Evolutionary conservation across 1,140 invertebrate species (phyloP).

Genomic region (Musca vetustissima): DNA sequence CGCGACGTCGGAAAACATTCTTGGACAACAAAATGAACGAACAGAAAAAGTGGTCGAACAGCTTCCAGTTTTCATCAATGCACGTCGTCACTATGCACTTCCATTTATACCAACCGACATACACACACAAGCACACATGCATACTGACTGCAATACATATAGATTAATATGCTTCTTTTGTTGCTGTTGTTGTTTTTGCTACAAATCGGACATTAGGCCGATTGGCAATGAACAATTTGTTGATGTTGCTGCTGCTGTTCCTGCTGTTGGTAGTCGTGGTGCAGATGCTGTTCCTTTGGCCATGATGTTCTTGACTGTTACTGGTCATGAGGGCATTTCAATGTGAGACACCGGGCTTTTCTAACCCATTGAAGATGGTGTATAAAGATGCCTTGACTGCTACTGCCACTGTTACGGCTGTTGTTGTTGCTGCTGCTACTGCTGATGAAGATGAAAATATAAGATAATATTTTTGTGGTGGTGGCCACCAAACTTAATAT

Average conservation of each 20-base stretch:
- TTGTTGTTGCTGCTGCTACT: not conserved
- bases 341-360: conserved; percentile 9
- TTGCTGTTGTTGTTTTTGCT: too few species aligned
- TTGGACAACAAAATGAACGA: not conserved
- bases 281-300: not conserved
- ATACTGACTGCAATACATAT: too few species aligned
- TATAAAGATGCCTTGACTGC: conserved; percentile 1
- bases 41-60: conserved; percentile 27
- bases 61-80: conserved; percentile 29
- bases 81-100: conserved; percentile 6
- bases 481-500: too few species aligned
- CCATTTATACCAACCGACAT: too few species aligned
- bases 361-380: conserved; percentile 4
- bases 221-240: conserved; percentile 10
- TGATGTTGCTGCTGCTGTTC: not conserved
- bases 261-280: too few species aligned
- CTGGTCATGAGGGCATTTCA: conserved; percentile 14
- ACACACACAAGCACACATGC: too few species aligned
- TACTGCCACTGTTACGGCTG: not conserved
- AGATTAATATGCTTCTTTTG: too few species aligned
- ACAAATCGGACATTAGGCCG: too few species aligned
- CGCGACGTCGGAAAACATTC: not conserved
- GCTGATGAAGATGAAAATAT: conserved; percentile 3
- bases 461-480: not conserved
- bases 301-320: conserved; percentile 10